Evolutionary conservation across 1,140 invertebrate species (phyloP), one percentile per base, ranked within the genome.

Genomic region (Trichonephila clavata): DNA sequence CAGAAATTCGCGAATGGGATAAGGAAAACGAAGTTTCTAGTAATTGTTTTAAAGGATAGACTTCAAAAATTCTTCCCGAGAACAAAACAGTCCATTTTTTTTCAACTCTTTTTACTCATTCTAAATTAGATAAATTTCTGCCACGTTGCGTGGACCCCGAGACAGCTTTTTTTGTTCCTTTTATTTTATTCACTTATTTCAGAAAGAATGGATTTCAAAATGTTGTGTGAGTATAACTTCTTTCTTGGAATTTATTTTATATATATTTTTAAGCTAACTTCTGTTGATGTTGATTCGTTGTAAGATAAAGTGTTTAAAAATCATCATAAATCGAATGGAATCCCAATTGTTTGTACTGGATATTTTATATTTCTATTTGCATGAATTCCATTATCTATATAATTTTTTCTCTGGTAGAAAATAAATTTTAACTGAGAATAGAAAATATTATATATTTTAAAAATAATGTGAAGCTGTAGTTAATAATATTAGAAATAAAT

Each of bases 21-120:
- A 14, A 63, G 61, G 59, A 87, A 87, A 87, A 87, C 86, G 59
- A 87, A 65, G 86, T 87, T 87, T 87, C 86, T 20, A 16, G 50
- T 87, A 87, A 87, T 87, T 65, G 86, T 87, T 87, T 87, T 87
- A 87, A 87, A 87, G 86, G 60, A 87, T 65, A 65, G 86, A 87
- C 86, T 87, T 87, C 86, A 87, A 87, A 87, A 84, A 59, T 84
- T 57, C 32, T 87, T 87, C 18, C 60, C 27, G 63, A 63, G 61
- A 87, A 87, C n/a, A 39, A 65, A 39, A 87, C 57, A 18, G 59
- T 87, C 7, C 50, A 57, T 87, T 84, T 87, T 61, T 63, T 61
- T 39, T 32, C n/a, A 87, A 39, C 20, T 32, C 13, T 77, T 32
- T 77, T 77, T 77, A 32, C 32, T 61, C 16, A 39, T 87, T 87